A percentile compares a stretch with the other conserved stretches of the same genome.
These are phyloP conservation scores for Phalacrocorax brasilianus DNA, from an alignment of 2,113 vertebrate species.

Conservation along the genomic window DNA sequence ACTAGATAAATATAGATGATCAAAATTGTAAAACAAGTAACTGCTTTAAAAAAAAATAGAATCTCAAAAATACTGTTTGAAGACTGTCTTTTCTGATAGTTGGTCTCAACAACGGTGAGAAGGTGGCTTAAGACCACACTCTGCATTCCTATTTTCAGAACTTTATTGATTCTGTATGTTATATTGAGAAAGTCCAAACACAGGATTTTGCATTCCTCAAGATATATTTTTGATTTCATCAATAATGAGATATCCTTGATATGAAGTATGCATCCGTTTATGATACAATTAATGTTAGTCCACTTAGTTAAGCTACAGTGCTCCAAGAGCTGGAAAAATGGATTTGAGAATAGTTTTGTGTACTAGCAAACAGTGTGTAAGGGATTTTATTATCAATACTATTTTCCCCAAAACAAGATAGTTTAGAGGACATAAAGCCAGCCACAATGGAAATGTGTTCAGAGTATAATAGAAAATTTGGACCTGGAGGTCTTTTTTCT, in stretches of 20 bases:
- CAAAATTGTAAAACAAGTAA: not conserved
- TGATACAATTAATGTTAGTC: not conserved
- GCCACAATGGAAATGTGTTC: not conserved
- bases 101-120: not conserved
- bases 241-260: not conserved
- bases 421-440: not conserved
- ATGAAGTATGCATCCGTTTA: not conserved
- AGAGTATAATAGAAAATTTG: not conserved
- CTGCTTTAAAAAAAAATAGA: not conserved
- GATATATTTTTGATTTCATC: not conserved
- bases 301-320: not conserved
- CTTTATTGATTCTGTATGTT: not conserved
- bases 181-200: not conserved
- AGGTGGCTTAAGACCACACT: not conserved
- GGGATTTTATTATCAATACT: not conserved
- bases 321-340: not conserved
- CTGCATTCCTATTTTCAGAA: not conserved
- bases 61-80: not conserved
- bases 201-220: not conserved
- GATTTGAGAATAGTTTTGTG: not conserved
- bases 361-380: not conserved
- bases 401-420: not conserved
- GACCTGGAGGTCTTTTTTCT: not conserved
- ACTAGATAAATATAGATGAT: not conserved
- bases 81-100: accelerated